A percentile compares a stretch with the other conserved stretches of the same genome.
Evolutionary conservation across 2,113 vertebrate species (phyloP).

Genomic region (Rattus norvegicus): DNA sequence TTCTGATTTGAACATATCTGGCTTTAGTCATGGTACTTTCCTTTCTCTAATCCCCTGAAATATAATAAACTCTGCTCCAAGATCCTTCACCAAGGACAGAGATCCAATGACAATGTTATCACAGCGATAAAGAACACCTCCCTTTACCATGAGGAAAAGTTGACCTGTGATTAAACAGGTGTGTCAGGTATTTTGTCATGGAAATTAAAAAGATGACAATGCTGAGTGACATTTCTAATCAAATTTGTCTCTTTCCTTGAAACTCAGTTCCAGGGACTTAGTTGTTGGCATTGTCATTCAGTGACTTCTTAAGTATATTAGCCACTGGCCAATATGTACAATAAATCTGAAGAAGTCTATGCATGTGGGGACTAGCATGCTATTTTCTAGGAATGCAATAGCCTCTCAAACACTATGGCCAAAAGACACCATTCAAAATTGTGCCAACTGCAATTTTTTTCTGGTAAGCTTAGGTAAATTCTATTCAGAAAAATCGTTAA

Average conservation of each 20-base stretch:
- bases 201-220: not conserved
- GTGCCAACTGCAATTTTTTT: slow-evolving; percentile 5
- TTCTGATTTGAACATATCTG: not conserved
- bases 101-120: not conserved
- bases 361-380: accelerated
- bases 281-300: not conserved
- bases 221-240: not conserved
- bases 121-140: no score
- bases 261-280: not conserved
- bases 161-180: not conserved
- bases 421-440: not conserved
- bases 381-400: not conserved
- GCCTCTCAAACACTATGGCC: not conserved
- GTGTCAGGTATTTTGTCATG: not conserved
- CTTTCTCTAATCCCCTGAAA: not conserved
- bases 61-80: not conserved
- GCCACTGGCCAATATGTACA: no score
- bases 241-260: not conserved
- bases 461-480: slow-evolving; percentile 37
- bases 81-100: not conserved
- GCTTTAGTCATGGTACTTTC: accelerated
- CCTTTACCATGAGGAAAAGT: not conserved
- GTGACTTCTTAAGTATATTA: not conserved
- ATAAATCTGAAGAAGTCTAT: not conserved
- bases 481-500: slow-evolving; percentile 41